phyloP scores from a whole-genome alignment of 1,140 invertebrate species.

The Drosophila sp. region DNA sequence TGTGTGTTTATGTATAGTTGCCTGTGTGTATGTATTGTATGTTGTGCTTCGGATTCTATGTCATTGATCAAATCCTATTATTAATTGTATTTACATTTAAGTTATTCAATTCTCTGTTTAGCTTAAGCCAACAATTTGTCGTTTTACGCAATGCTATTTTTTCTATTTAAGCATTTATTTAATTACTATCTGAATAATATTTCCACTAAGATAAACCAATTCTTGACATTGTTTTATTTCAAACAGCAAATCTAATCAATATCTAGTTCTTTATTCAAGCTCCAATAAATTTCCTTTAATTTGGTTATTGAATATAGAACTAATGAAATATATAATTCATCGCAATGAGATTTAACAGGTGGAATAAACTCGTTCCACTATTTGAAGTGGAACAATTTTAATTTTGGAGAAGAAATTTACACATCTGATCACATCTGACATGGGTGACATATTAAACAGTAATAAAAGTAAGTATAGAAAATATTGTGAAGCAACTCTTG shows the following conservation, averaged over 20 bases:
- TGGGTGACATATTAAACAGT: not conserved
- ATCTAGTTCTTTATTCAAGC: too few relatives aligned
- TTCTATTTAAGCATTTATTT: constrained; percentile 41
- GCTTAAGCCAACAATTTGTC: constrained; percentile 41
- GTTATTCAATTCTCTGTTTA: constrained; percentile 60
- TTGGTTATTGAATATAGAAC: too few relatives aligned
- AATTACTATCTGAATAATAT: constrained; percentile 31
- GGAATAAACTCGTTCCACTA: too few relatives aligned
- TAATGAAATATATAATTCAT: too few relatives aligned
- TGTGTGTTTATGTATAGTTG: constrained; percentile 35
- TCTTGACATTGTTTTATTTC: not conserved
- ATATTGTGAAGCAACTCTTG: not conserved
- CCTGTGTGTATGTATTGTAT: constrained; percentile 21
- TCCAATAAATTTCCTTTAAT: too few relatives aligned
- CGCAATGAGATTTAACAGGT: too few relatives aligned
- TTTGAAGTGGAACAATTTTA: too few relatives aligned
- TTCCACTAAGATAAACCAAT: constrained; percentile 11
- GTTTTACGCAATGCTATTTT: constrained; percentile 42
- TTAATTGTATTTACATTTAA: constrained; percentile 70
- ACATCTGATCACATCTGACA: too few relatives aligned
- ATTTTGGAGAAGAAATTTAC: too few relatives aligned
- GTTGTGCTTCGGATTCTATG: constrained; percentile 10
- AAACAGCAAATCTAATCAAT: not conserved
- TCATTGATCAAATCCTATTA: constrained; percentile 61
- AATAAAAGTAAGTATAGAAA: not conserved